Evolutionary conservation across 1,140 invertebrate species (phyloP).

Genomic region (Drosophila nigrodunni): DNA sequence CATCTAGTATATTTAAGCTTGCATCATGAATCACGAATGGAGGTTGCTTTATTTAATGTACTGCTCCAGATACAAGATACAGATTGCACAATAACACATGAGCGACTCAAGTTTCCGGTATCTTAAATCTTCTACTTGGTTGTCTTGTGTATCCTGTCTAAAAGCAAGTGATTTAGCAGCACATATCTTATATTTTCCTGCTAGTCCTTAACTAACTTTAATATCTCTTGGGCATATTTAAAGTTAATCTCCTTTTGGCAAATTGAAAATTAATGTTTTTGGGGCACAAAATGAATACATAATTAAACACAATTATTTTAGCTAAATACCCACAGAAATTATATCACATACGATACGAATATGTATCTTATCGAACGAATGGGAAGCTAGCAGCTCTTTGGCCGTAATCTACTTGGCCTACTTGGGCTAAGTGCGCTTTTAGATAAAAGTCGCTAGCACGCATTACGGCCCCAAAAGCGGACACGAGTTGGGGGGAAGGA

Average conservation of each 20-base stretch:
- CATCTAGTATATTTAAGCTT: not conserved
- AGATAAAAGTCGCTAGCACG: constrained; percentile 79
- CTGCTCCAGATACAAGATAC: not conserved
- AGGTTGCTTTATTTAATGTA: not conserved
- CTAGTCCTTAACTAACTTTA: no score
- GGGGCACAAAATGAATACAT: constrained; percentile 7
- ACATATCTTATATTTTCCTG: no score
- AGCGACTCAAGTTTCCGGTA: not conserved
- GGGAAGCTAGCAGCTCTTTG: constrained; percentile 55
- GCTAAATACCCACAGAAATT: constrained; percentile 4
- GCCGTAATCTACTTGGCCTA: constrained; percentile 80
- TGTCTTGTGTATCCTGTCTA: not conserved
- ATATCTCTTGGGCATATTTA: no score
- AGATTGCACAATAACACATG: not conserved
- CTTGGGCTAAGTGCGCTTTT: constrained; percentile 81
- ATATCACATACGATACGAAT: not conserved
- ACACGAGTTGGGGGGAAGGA: not conserved
- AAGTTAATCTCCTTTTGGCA: not conserved
- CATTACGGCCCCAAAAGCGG: constrained; percentile 38
- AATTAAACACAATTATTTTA: constrained; percentile 34
- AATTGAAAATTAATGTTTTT: constrained; percentile 12
- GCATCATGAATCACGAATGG: not conserved
- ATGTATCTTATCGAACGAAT: constrained; percentile 1
- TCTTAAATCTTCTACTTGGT: not conserved
- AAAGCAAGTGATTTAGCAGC: no score